Percentiles rank a stretch among this genome's conserved stretches.
Conservation (phyloP, 2,113 vertebrate genomes). For the Hassar affinis region DNA sequence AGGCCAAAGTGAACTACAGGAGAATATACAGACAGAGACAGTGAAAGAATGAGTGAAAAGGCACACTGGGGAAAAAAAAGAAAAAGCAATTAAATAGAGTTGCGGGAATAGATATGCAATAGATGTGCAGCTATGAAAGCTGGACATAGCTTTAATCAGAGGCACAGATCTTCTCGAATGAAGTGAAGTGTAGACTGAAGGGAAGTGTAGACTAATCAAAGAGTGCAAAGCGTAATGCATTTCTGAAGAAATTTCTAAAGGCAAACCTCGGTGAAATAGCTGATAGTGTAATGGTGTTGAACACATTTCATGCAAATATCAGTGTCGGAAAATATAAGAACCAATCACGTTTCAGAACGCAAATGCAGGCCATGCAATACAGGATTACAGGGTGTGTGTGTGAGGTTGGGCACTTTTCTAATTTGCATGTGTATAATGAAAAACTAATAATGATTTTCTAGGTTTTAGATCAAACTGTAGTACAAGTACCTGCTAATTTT, state of each 20-base stretch:
- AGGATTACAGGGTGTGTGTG: neutral
- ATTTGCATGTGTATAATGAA: neutral
- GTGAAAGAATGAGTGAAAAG: neutral
- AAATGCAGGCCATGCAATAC: neutral
- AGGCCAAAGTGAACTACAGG: neutral
- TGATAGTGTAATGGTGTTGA: neutral
- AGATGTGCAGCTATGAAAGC: neutral
- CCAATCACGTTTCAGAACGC: neutral
- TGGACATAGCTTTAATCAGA: slow-evolving; percentile 3
- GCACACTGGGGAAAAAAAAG: neutral
- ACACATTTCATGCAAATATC: neutral
- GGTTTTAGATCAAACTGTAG: neutral
- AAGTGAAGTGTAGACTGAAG: neutral
- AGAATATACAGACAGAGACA: neutral
- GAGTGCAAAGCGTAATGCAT: neutral
- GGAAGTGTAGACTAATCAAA: neutral
- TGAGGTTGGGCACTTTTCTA: neutral
- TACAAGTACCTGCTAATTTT: neutral
- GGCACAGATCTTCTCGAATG: neutral
- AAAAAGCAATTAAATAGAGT: neutral
- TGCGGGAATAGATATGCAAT: neutral
- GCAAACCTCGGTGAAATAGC: neutral
- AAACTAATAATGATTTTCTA: too few species aligned
- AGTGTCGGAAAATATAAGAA: neutral
- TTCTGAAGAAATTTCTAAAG: neutral